Evolutionary conservation across 2,797 vertebrate genomes (phyloP).

Genomic region (Cheirogaleus major): DNA sequence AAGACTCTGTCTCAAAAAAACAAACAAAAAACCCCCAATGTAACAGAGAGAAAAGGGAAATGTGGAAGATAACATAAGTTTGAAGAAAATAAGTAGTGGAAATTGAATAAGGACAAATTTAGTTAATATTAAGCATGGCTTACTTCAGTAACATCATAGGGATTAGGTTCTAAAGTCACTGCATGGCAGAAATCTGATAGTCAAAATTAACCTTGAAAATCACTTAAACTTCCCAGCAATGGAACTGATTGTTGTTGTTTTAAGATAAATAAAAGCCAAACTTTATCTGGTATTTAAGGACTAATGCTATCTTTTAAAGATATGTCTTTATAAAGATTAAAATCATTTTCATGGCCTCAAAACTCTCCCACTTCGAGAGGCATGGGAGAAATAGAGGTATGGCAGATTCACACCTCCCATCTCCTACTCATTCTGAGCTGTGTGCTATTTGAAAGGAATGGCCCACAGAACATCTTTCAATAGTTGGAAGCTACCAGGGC

Average conservation of each 20-base stretch:
- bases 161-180: neutral
- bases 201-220: neutral
- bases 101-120: neutral
- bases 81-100: neutral
- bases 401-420: neutral
- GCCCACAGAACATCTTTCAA: neutral
- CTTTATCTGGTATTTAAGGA: neutral
- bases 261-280: conserved; percentile 35
- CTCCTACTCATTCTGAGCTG: neutral
- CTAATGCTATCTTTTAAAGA: neutral
- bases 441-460: neutral
- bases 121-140: neutral
- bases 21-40: too few species aligned
- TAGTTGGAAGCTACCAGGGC: neutral
- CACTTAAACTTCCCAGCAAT: neutral
- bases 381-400: neutral
- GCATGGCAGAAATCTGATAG: neutral
- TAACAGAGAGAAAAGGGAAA: neutral
- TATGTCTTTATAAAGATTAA: neutral
- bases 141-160: neutral
- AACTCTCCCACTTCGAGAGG: neutral
- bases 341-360: neutral
- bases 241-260: neutral
- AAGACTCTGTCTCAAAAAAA: too few species aligned
- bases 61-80: neutral